Evolutionary conservation across 2,888 invertebrate genomes (phyloP).

Genomic region (Agapostemon virescens): DNA sequence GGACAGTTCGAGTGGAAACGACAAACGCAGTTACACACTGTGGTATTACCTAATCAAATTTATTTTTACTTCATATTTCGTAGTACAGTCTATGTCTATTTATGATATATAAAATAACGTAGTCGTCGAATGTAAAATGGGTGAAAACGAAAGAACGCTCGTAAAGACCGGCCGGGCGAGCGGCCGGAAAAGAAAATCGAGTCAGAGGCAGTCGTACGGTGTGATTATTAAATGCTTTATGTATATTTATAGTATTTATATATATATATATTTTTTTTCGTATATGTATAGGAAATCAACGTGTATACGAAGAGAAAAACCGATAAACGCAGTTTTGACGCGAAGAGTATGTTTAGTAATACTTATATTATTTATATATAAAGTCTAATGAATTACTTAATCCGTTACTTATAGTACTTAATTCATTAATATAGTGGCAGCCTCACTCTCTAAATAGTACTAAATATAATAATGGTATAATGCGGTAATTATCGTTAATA

Average conservation of each 20-base stretch:
- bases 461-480: conserved; percentile 80
- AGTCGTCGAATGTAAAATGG: conserved; percentile 76
- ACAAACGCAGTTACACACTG: too few relatives aligned
- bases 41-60: conserved; percentile 80
- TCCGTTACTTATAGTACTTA: conserved; percentile 78
- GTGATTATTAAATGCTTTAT: conserved; percentile 58
- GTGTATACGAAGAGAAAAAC: conserved; percentile 62
- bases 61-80: conserved; percentile 81
- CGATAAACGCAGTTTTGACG: conserved; percentile 66
- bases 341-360: conserved; percentile 75
- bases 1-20: background rate
- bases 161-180: conserved; percentile 65
- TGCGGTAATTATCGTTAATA: conserved; percentile 78
- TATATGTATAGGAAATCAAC: conserved; percentile 65
- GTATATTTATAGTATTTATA: conserved; percentile 55
- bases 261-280: conserved; percentile 33
- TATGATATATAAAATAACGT: conserved; percentile 80
- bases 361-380: conserved; percentile 78
- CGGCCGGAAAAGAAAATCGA: conserved; percentile 66
- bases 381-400: conserved; percentile 80
- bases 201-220: conserved; percentile 71
- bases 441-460: conserved; percentile 80
- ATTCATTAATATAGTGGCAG: conserved; percentile 80
- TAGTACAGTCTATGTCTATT: conserved; percentile 80
- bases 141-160: conserved; percentile 65